Base-by-base conservation (phyloP, 2,888 invertebrate genomes). In the Protophormia terraenovae region DNA sequence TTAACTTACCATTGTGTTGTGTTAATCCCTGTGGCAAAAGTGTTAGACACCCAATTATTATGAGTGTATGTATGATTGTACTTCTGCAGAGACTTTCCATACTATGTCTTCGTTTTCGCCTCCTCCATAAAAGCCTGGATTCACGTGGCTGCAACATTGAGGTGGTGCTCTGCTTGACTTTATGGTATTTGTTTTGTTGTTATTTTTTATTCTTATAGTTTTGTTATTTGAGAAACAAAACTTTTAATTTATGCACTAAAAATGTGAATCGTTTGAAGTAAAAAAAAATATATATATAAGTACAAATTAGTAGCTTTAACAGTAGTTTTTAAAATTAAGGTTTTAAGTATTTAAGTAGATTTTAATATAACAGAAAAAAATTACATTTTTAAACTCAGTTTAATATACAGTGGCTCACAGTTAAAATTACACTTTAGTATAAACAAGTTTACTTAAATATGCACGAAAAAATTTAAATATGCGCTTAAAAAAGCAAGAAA, bases 1-100 rank as follows among this genome's bases (percentile, higher is more conserved):
- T 22, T 16, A 29, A 73, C 80, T 75, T 22, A 81, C 80, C 80
- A 47, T 50, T 81, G 10, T 58, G n/a, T 60, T 73, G 73, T 67
- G 80, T 60, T 67, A 29, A 38, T 67, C 73, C 80, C 1, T 38
- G 73, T 58, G 80, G 67, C 35, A 81, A 58, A 29, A 50, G n/a
- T 7, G 27, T 29, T 22, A 73, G 16, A 67, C 73, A 75, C 0
- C 58, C 64, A 50, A 81, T 60, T 29, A 75, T 2, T 32, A 50
- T n/a, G 27, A 81, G 55, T 16, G 22, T 47, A 16, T 7, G 29
- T 6, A n/a, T 58, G 1, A 73, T 47, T 45, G 14, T 66, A 47
- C 8, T 27, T 19, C 27, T 38, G 38, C 24, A 38, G 4, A 75
- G 14, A 47, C 5, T 7, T 35, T 67, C 16, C 16, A 22, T 8